A percentile compares a stretch with the other conserved stretches of the same genome.
Conservation (phyloP, 2,888 invertebrate genomes). For the Artemia sp. region DNA sequence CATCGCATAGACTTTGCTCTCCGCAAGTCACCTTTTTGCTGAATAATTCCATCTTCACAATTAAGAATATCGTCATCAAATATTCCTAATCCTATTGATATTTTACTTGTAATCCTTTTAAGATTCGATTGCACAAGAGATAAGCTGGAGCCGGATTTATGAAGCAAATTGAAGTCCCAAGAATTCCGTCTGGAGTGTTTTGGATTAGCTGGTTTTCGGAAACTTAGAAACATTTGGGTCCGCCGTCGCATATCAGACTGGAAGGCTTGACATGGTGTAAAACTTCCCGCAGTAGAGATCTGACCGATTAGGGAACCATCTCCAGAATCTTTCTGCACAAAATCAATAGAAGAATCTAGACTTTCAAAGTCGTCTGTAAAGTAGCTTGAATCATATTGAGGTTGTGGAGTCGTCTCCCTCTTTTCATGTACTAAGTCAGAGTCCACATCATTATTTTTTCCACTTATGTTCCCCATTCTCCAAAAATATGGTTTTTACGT, state of each 20-base stretch:
- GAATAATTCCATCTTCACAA: background rate
- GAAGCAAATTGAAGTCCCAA: conserved; percentile 4
- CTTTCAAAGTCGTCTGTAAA: conserved; percentile 9
- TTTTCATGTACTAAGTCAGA: too few relatives aligned
- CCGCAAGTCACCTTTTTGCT: background rate
- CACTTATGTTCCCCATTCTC: too few relatives aligned
- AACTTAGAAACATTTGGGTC: background rate
- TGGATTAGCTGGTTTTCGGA: background rate
- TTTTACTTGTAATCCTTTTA: conserved; percentile 10
- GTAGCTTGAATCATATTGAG: conserved; percentile 7
- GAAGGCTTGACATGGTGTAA: background rate
- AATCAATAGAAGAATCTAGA: background rate
- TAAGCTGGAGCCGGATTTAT: conserved; percentile 1
- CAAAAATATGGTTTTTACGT: too few relatives aligned
- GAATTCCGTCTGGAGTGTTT: conserved; percentile 1
- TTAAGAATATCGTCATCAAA: background rate
- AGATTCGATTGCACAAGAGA: conserved; percentile 6
- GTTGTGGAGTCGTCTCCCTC: background rate
- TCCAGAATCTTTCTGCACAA: background rate
- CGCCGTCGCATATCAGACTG: background rate
- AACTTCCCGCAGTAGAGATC: conserved; percentile 7
- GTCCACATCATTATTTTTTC: too few relatives aligned
- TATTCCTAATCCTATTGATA: conserved; percentile 4
- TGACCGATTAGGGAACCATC: background rate
- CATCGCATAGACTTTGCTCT: background rate